phyloP scores from a whole-genome alignment of 1,140 invertebrate genomes.

The Dysdera silvatica region DNA sequence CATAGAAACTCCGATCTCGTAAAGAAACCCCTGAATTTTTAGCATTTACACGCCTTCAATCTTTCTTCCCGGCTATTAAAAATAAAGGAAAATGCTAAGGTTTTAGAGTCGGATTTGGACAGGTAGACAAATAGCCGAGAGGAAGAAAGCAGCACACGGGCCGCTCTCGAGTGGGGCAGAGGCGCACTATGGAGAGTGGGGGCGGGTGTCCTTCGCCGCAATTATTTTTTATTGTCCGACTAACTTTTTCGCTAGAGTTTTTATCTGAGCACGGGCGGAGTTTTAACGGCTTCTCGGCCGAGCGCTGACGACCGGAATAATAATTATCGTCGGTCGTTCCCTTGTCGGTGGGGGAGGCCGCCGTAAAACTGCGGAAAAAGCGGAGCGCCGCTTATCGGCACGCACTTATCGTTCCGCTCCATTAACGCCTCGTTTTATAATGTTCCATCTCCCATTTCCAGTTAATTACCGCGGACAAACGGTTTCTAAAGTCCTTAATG shows the following conservation, averaged over 20 bases:
- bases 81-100: too few species aligned
- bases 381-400: constrained; percentile 11
- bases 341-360: not conserved
- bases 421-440: constrained; percentile 28
- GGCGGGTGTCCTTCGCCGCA: too few species aligned
- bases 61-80: too few species aligned
- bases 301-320: constrained; percentile 24
- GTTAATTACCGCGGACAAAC: constrained; percentile 27
- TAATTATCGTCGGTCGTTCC: constrained; percentile 22
- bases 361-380: constrained; percentile 27
- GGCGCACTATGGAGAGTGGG: too few species aligned
- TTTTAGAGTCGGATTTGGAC: too few species aligned
- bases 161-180: too few species aligned
- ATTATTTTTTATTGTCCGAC: constrained; percentile 29
- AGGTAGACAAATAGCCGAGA: too few species aligned
- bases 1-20: too few species aligned
- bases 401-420: constrained; percentile 24
- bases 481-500: constrained; percentile 29
- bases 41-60: too few species aligned
- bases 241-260: constrained; percentile 28
- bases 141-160: too few species aligned
- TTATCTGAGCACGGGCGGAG: constrained; percentile 19
- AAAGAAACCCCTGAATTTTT: too few species aligned
- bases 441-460: constrained; percentile 26
- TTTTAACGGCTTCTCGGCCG: constrained; percentile 8